These are phyloP conservation scores for Sphyrna mokarran DNA, from an alignment of 2,113 vertebrate genomes.

Conservation along the genomic window DNA sequence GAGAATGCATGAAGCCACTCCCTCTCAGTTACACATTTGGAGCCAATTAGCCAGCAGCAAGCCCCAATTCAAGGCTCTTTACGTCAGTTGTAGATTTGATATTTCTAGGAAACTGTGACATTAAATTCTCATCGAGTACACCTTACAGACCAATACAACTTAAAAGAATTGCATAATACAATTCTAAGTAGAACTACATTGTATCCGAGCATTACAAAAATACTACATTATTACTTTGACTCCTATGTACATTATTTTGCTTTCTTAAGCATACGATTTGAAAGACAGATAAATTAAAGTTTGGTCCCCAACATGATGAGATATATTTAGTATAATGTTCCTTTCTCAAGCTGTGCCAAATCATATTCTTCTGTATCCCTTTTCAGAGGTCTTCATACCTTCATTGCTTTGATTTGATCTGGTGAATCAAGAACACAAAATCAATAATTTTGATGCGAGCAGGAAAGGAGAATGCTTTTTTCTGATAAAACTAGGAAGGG, in stretches of 20 bases:
- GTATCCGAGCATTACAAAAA: slow-evolving; percentile 12
- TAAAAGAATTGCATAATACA: neutral
- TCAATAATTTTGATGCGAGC: neutral
- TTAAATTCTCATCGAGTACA: neutral
- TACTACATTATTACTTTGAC: slow-evolving; percentile 32
- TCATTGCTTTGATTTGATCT: slow-evolving; percentile 71
- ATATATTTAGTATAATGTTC: neutral
- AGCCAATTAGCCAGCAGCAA: neutral
- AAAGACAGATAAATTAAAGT: slow-evolving; percentile 18
- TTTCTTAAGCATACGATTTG: neutral
- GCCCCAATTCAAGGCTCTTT: neutral
- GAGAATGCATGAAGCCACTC: neutral
- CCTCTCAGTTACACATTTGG: neutral
- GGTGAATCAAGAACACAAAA: slow-evolving; percentile 37
- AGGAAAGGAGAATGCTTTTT: neutral
- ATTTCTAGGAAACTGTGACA: neutral
- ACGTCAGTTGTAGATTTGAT: neutral
- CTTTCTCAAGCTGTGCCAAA: neutral
- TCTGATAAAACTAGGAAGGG: neutral
- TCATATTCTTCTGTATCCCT: neutral
- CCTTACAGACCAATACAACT: neutral
- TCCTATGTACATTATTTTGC: slow-evolving; percentile 25
- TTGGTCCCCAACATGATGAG: neutral
- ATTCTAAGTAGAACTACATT: neutral
- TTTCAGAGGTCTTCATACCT: slow-evolving; percentile 51